Base-by-base conservation (phyloP, 1,140 invertebrate species). In the Scaptomyza montana region DNA sequence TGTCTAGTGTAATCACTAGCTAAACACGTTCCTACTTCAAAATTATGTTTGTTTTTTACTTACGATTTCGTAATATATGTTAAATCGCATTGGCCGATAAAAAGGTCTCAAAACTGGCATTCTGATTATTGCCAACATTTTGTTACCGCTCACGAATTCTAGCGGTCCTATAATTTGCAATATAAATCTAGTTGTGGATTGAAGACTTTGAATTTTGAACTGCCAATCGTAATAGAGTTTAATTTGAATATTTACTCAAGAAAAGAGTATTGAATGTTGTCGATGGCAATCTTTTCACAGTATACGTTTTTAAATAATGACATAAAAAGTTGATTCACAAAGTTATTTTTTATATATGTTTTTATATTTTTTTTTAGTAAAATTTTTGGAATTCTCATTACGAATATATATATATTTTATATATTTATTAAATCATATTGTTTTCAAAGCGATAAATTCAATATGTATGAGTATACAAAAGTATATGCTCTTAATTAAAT, bases 191-290 rank as follows among this genome's bases (percentile, higher is more conserved):
- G 45, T 33, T 63, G 71, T 57, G 46, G 75, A 76, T 49, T 54
- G 45, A 81, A 51, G 47, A 77, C 69, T 74, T 73, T 89, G 84
- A 87, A 89, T 89, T 82, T 85, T 57, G 67, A 85, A 69, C 41
- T 76, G 80, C 64, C 63, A 66, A 63, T 56, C 57, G 49, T 77
- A 61, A 57, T 74, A 64, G 51, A 74, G 70, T 61, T 66, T 74
- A 69, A 74, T 72, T 68, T 89, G 25, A 87, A 74, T 41, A 65
- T 72, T 66, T 77, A 71, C 57, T 74, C 64, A 54, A 61, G 47
- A 25, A 78, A 76, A 67, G 13, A 76, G 62, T 66, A 80, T 67
- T 73, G 59, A 82, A 74, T 66, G 67, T 59, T 87, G 80, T 78
- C 65, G 71, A 75, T 70, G 53, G 68, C 72, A 74, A 60, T 60